A percentile compares a stretch with the other conserved stretches of the same genome.
phyloP scores from a whole-genome alignment of 2,888 invertebrate species.

The Pseudanteris insignis region DNA sequence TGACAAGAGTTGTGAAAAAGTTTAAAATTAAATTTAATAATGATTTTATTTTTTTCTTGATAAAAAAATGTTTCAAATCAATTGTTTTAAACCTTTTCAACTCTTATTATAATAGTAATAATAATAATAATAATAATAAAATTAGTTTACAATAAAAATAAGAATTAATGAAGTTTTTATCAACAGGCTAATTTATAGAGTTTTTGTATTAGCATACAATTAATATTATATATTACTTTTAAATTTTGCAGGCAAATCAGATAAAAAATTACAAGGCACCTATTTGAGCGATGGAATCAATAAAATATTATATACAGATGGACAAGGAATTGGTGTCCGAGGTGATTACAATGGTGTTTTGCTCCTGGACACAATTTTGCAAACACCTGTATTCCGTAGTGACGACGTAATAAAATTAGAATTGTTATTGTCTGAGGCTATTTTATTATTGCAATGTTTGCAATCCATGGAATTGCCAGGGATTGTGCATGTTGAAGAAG shows the following conservation, averaged over 20 bases:
- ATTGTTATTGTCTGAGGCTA: slow-evolving; percentile 87
- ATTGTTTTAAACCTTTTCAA: no score
- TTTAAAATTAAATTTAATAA: no score
- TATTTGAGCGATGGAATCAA: slow-evolving; percentile 80
- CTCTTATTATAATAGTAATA: no score
- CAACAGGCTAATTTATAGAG: no score
- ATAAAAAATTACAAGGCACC: slow-evolving; percentile 74
- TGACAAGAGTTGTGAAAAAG: no score
- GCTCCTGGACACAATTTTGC: slow-evolving; percentile 87
- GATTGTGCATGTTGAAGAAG: slow-evolving; percentile 80
- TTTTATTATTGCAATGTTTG: slow-evolving; percentile 83
- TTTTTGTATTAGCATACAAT: neutral
- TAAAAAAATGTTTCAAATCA: no score
- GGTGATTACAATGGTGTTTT: slow-evolving; percentile 92
- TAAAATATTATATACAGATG: slow-evolving; percentile 85
- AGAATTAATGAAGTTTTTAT: no score
- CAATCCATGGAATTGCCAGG: slow-evolving; percentile 78
- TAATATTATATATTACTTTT: neutral
- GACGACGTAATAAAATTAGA: slow-evolving; percentile 86
- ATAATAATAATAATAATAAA: no score
- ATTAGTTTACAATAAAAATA: no score
- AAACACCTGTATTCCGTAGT: slow-evolving; percentile 79
- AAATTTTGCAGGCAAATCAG: slow-evolving; percentile 68
- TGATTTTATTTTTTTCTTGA: no score
- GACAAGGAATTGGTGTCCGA: slow-evolving; percentile 82